Evolutionary conservation across 2,113 vertebrate genomes (phyloP).

Genomic region (Larimichthys crocea): DNA sequence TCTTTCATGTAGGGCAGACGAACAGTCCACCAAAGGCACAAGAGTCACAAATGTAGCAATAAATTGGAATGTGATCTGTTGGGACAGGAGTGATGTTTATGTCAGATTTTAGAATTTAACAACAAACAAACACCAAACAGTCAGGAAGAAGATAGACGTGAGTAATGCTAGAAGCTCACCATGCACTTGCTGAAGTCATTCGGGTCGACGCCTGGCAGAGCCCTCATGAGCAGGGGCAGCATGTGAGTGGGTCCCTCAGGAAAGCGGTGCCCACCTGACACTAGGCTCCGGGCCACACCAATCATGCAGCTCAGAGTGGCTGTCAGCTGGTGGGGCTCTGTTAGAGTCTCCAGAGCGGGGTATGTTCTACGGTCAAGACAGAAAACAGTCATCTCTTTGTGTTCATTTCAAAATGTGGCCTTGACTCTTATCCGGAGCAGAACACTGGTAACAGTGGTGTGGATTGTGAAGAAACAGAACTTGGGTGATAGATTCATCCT

Average conservation of each 20-base stretch:
- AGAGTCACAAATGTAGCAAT: conserved; percentile 99
- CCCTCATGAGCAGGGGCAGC: conserved; percentile 97
- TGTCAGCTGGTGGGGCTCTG: conserved; percentile 98
- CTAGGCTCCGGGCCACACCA: conserved; percentile 95
- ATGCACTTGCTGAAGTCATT: conserved; percentile 99
- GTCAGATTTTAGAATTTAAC: background rate
- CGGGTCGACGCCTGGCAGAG: conserved; percentile 96
- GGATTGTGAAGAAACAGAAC: conserved; percentile 4
- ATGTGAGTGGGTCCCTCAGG: conserved; percentile 98
- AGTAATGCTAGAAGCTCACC: conserved; percentile 81
- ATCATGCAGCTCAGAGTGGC: conserved; percentile 99
- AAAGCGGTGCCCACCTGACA: conserved; percentile 91
- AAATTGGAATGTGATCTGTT: conserved; percentile 99
- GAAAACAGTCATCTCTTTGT: conserved; percentile 53
- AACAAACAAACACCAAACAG: background rate
- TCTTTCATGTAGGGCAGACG: conserved; percentile 93
- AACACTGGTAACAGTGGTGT: background rate
- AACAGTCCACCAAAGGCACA: conserved; percentile 99
- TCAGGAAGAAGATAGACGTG: background rate
- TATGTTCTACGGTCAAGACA: conserved; percentile 88
- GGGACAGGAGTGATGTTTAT: conserved; percentile 42
- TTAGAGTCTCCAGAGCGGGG: conserved; percentile 96
- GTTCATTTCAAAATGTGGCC: conserved; percentile 17
- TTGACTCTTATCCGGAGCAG: conserved; percentile 11
- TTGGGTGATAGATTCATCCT: background rate